These are phyloP conservation scores for Asobara japonica DNA, from an alignment of 1,140 invertebrate species.

Conservation along the genomic window DNA sequence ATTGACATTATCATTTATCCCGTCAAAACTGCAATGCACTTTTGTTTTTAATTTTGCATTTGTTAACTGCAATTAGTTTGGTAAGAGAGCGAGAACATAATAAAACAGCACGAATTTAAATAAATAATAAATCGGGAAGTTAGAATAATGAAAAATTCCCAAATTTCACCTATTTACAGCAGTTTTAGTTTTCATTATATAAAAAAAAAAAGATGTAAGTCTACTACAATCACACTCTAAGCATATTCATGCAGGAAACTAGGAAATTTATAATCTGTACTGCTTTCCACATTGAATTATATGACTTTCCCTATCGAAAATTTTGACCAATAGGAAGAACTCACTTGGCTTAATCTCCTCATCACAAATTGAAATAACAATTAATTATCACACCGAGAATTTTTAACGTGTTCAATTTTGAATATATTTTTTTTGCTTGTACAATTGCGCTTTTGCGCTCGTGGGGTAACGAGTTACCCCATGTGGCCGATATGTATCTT, in stretches of 20 bases:
- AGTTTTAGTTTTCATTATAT: slow-evolving; percentile 29
- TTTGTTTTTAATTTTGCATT: background rate
- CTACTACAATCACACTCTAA: slow-evolving; percentile 66
- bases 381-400: no score
- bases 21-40: no score
- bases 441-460: no score
- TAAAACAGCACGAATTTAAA: background rate
- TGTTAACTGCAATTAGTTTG: slow-evolving; percentile 42
- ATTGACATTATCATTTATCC: no score
- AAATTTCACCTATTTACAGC: background rate
- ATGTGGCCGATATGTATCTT: no score
- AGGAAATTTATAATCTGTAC: background rate
- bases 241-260: slow-evolving; percentile 55
- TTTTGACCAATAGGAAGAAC: no score
- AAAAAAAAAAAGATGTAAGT: slow-evolving; percentile 58
- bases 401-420: no score
- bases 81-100: slow-evolving; percentile 43
- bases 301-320: background rate
- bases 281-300: no score
- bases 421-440: no score
- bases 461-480: no score
- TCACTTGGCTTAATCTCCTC: no score
- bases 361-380: no score
- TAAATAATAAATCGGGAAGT: background rate
- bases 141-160: background rate